Percentiles rank a stretch among this genome's conserved stretches.
These are phyloP conservation scores for Cettia cetti DNA, from an alignment of 2,113 vertebrate genomes.

Conservation along the genomic window DNA sequence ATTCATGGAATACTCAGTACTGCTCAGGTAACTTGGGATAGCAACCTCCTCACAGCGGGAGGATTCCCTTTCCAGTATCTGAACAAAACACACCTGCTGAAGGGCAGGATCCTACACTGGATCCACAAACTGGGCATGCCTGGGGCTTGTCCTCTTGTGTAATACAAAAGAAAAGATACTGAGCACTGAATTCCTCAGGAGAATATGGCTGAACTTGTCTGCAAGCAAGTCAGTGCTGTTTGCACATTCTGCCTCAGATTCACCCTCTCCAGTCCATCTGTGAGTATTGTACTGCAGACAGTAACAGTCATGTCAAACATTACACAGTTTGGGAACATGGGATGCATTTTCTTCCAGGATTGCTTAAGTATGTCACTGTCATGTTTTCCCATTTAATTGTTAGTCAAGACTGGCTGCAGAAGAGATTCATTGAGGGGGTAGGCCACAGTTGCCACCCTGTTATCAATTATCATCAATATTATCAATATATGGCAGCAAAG, in stretches of 20 bases:
- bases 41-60: neutral
- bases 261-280: neutral
- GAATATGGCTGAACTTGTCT: neutral
- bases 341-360: neutral
- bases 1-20: neutral
- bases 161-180: neutral
- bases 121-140: neutral
- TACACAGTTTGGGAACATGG: neutral
- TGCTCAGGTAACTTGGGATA: neutral
- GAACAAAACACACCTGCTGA: neutral
- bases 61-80: neutral
- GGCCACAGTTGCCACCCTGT: neutral
- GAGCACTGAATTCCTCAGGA: neutral
- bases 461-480: neutral
- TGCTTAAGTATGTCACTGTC: neutral
- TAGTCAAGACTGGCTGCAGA: neutral
- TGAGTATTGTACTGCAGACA: neutral
- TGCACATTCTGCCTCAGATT: neutral
- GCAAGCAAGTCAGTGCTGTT: neutral
- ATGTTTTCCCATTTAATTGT: neutral
- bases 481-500: neutral
- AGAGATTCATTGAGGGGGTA: neutral
- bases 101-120: neutral
- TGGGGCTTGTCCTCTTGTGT: fast-evolving
- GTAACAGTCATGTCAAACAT: neutral